Percentiles rank a stretch among this genome's conserved stretches.
These are phyloP conservation scores for Phrynosoma blainvillii DNA, from an alignment of 2,113 vertebrate species.

Conservation along the genomic window DNA sequence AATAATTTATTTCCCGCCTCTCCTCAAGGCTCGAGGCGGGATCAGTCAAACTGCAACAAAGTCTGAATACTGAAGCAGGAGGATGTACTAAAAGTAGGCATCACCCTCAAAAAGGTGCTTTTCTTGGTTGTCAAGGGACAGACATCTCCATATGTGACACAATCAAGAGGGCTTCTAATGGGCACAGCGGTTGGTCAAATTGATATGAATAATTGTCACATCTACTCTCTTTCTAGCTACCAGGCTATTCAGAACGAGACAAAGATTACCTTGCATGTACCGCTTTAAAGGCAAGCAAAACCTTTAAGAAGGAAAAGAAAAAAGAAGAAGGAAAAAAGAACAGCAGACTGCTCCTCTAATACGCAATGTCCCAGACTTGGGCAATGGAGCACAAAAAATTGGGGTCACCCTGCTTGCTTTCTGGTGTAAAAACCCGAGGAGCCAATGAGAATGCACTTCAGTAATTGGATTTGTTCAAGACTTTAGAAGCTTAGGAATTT, in stretches of 20 bases:
- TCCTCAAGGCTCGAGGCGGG: no score
- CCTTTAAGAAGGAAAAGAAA: no score
- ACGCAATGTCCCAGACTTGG: background rate
- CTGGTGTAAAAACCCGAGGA: background rate
- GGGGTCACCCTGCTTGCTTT: background rate
- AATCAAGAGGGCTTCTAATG: no score
- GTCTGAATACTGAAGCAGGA: no score
- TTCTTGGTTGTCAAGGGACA: no score
- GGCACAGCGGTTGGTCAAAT: no score
- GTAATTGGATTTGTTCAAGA: background rate
- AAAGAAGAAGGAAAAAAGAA: background rate
- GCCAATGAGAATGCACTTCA: accelerated
- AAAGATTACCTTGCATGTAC: background rate
- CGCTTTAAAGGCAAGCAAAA: background rate
- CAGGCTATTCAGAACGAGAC: background rate
- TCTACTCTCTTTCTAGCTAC: background rate
- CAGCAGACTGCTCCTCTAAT: no score
- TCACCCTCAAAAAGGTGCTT: no score
- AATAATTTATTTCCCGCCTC: no score
- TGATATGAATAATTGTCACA: background rate
- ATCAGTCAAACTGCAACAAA: background rate
- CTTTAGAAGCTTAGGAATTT: background rate
- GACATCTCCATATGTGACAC: no score
- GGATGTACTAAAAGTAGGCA: no score
- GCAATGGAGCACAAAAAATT: background rate